Evolutionary conservation across 1,140 invertebrate species (phyloP).

Genomic region (Ptiloglossa arizonensis): DNA sequence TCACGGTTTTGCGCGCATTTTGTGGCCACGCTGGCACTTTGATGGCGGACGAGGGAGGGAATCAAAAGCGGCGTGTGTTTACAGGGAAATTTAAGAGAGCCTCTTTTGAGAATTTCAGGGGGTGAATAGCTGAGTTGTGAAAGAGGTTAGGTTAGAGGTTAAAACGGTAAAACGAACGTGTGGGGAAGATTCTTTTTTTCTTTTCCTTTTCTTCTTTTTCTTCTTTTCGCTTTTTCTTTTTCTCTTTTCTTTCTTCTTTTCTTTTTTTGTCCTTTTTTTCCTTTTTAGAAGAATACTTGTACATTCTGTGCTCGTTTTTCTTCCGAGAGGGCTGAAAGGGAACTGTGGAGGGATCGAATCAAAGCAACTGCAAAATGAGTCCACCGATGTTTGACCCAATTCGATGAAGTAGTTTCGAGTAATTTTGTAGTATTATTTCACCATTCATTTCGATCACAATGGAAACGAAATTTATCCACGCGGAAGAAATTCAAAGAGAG

Average conservation of each 20-base stretch:
- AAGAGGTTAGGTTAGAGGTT: background rate
- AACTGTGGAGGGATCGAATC: conserved; percentile 12
- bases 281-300: background rate
- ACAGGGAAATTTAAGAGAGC: background rate
- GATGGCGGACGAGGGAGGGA: background rate
- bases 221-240: background rate
- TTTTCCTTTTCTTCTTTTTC: background rate
- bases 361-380: background rate
- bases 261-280: background rate
- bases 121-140: background rate
- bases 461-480: conserved; percentile 9
- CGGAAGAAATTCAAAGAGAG: no score
- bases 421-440: no score
- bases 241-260: background rate
- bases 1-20: background rate
- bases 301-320: background rate
- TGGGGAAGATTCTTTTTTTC: background rate
- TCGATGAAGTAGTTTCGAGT: background rate
- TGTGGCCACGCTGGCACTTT: background rate
- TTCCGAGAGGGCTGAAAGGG: background rate
- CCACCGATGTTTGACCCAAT: background rate
- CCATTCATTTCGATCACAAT: background rate
- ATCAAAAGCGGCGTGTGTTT: conserved; percentile 1
- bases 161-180: background rate
- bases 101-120: background rate